phyloP scores from a whole-genome alignment of 2,888 invertebrate species.

The Cremastinae sp. region DNA sequence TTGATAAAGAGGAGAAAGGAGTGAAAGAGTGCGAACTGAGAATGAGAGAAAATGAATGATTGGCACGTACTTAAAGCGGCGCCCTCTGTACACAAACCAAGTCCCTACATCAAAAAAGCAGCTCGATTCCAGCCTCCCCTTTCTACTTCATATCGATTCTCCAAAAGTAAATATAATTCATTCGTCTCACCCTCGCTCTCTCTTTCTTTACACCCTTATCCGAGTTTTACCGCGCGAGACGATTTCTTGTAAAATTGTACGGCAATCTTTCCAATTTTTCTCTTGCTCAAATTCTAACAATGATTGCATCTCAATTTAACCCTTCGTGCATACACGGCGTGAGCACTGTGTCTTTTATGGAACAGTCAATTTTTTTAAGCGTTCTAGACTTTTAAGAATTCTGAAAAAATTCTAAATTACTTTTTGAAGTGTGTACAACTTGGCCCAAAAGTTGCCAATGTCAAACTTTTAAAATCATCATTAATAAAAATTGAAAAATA shows the following conservation, averaged over 20 bases:
- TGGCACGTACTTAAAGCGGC: constrained; percentile 4
- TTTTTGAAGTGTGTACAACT: not conserved
- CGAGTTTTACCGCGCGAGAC: not conserved
- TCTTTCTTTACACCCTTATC: constrained; percentile 5
- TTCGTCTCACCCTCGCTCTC: constrained; percentile 58
- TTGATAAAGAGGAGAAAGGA: not conserved
- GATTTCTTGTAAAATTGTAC: not conserved
- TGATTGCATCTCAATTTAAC: too few relatives aligned
- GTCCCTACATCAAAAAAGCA: constrained; percentile 28
- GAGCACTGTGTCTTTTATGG: too few relatives aligned
- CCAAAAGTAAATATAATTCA: constrained; percentile 78
- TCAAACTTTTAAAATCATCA: too few relatives aligned
- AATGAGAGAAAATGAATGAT: not conserved
- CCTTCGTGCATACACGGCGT: too few relatives aligned
- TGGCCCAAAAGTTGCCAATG: not conserved
- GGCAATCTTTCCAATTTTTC: not conserved
- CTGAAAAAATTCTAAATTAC: too few relatives aligned
- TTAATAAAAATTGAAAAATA: too few relatives aligned
- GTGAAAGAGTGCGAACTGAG: not conserved
- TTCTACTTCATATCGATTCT: constrained; percentile 72
- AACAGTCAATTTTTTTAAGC: too few relatives aligned
- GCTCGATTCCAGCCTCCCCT: constrained; percentile 37
- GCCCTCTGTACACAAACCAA: constrained; percentile 31
- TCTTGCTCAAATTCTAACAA: too few relatives aligned
- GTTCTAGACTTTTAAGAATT: too few relatives aligned